Percentiles rank a stretch among this genome's conserved stretches.
phyloP scores from a whole-genome alignment of 2,113 vertebrate species.

The Oxyruncus cristatus region DNA sequence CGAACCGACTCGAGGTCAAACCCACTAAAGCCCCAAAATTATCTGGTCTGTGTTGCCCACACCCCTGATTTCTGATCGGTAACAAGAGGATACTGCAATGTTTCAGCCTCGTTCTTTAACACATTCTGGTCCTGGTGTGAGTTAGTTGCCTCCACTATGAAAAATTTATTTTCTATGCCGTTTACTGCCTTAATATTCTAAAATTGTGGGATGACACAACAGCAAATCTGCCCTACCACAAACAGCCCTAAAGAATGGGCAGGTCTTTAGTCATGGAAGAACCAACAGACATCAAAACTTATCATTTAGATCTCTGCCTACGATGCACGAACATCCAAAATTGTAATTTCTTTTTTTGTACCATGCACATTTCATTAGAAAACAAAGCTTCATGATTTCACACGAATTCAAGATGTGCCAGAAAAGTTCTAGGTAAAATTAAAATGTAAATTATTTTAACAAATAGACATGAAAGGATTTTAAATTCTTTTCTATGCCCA shows the following conservation, averaged over 20 bases:
- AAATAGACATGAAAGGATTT: not conserved
- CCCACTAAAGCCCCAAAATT: not conserved
- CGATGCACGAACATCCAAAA: not conserved
- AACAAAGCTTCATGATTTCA: not conserved
- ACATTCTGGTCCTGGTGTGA: not conserved
- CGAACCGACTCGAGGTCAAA: not conserved
- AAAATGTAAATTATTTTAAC: not conserved
- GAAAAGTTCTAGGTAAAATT: not conserved
- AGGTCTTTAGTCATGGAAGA: not conserved
- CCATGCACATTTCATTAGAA: not conserved
- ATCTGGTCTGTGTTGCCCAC: not conserved
- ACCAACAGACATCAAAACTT: not conserved
- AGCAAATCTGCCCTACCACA: not conserved
- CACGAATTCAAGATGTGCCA: not conserved
- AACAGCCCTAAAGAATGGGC: not conserved
- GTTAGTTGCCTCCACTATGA: not conserved
- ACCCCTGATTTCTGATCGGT: not conserved
- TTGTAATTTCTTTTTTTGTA: not conserved
- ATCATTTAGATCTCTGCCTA: not conserved
- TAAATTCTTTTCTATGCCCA: not conserved
- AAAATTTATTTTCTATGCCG: not conserved
- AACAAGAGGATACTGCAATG: not conserved
- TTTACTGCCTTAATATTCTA: not conserved
- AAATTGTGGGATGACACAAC: not conserved
- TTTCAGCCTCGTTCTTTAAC: not conserved